Evolutionary conservation across 2,797 vertebrate genomes (phyloP), one percentile per base, ranked within the genome.

Genomic region (Poecilia velifera): DNA sequence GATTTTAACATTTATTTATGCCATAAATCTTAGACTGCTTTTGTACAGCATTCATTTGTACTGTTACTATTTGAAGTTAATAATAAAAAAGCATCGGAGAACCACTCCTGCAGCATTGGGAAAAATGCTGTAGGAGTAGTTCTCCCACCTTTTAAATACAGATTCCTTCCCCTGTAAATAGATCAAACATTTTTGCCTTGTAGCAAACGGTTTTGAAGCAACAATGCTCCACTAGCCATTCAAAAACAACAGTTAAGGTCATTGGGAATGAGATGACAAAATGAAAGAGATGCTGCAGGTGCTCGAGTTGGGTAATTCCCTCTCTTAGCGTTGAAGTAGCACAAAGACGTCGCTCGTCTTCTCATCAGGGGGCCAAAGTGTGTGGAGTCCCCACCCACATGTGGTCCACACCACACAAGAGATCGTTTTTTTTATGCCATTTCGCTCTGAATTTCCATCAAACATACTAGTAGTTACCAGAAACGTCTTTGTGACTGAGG

Each of bases 371-470:
- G 87, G 82, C 47, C 78, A 31, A 12, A 76, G 41, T 73, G 73
- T 79, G 87, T 91, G 86, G 79, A 93, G 82, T 88, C 91, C 92
- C 91, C 92, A 90, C 93, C 94, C 89, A 94, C 92, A 82, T 91
- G 91, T 92, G 90, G 91, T 93, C 84, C 76, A 89, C 80, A 90
- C 85, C 89, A 83, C 76, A 86, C 76, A 57, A 73, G 59, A 74
- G 41, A 43, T 20, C 73, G 76, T 86, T 90, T 82, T 46, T 51
- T 89, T 49, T 83, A 72, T 84, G 59, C 66, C 79, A 75, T 87
- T 88, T 90, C 34, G 72, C 2, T 1, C 25, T 49, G n/a, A 74
- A 80, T 88, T 92, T 89, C 84, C 82, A 73, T 53, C 74, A 83
- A 82, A 68, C 49, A 75, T 72, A 78, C 74, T 73, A 80, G 72